These are phyloP conservation scores for Artibeus jamaicensis DNA, from an alignment of 2,797 vertebrate species.

Conservation along the genomic window DNA sequence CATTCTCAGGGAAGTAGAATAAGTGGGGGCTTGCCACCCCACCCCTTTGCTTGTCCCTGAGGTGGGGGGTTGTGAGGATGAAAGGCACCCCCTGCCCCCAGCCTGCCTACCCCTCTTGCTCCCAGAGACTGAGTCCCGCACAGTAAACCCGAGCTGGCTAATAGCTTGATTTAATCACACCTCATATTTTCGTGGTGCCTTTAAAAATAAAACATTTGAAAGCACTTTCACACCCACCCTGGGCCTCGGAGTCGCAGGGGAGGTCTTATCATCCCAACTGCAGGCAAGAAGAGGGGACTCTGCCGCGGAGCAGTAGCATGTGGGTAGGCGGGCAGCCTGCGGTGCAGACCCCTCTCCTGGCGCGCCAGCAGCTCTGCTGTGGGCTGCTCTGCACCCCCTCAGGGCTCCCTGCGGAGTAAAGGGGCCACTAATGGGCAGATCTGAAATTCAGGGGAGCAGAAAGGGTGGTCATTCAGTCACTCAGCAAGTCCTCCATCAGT, in stretches of 20 bases:
- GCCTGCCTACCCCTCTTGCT: background rate
- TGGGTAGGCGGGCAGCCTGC: no score
- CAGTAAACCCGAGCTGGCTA: constrained; percentile 51
- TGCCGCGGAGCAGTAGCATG: background rate
- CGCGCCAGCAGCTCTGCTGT: background rate
- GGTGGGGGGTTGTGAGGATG: background rate
- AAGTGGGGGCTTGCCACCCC: background rate
- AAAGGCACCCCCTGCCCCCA: background rate
- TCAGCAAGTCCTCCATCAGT: background rate
- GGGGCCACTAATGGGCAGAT: background rate
- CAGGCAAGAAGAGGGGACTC: background rate
- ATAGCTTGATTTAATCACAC: constrained; percentile 76
- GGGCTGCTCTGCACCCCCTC: background rate
- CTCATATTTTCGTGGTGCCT: constrained; percentile 60
- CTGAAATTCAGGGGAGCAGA: background rate
- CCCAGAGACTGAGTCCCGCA: background rate
- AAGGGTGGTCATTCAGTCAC: background rate
- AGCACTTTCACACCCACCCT: constrained; percentile 59
- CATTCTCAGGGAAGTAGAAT: background rate
- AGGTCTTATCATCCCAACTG: background rate
- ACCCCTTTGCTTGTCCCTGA: background rate
- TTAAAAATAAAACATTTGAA: constrained; percentile 77
- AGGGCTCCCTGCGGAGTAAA: background rate
- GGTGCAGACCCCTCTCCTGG: background rate
- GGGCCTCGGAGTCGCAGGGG: constrained; percentile 30